A percentile compares a stretch with the other conserved stretches of the same genome.
phyloP scores from a whole-genome alignment of 2,888 invertebrate species.

The Caenorhabditis doughertyi region DNA sequence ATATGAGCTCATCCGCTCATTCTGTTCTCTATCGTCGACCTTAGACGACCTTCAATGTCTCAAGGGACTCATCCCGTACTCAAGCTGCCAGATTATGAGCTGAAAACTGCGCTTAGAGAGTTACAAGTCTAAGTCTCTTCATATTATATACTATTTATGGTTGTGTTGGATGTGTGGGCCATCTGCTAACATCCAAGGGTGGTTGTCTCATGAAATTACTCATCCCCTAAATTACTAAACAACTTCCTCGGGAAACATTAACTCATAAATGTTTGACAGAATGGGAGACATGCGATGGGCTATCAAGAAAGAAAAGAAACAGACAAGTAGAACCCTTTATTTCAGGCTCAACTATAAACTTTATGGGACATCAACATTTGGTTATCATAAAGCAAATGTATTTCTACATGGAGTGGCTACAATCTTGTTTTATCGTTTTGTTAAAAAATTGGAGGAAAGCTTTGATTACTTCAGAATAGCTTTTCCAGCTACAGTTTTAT shows the following conservation, averaged over 20 bases:
- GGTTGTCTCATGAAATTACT: conserved; percentile 62
- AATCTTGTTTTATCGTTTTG: conserved; percentile 76
- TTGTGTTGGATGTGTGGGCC: conserved; percentile 26
- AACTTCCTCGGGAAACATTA: conserved; percentile 52
- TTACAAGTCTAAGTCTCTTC: conserved; percentile 48
- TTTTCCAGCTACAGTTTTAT: conserved; percentile 87
- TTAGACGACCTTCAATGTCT: conserved; percentile 24
- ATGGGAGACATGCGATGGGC: conserved; percentile 40
- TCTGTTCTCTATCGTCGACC: conserved; percentile 28
- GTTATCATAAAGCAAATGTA: conserved; percentile 89
- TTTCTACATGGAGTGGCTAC: conserved; percentile 88
- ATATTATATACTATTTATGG: background rate
- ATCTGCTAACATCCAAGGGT: conserved; percentile 49
- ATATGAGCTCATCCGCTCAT: conserved; percentile 47
- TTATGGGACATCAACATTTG: conserved; percentile 83
- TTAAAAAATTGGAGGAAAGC: conserved; percentile 31
- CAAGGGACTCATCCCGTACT: conserved; percentile 62
- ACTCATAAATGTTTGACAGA: conserved; percentile 50
- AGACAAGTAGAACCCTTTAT: conserved; percentile 33
- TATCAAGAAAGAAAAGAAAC: background rate
- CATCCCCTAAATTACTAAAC: conserved; percentile 62
- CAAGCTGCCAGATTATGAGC: conserved; percentile 60
- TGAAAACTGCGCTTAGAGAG: conserved; percentile 51
- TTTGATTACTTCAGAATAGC: conserved; percentile 40
- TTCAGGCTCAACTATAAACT: conserved; percentile 85